These are phyloP conservation scores for Telenomus remus DNA, from an alignment of 1,140 invertebrate genomes.

Conservation along the genomic window DNA sequence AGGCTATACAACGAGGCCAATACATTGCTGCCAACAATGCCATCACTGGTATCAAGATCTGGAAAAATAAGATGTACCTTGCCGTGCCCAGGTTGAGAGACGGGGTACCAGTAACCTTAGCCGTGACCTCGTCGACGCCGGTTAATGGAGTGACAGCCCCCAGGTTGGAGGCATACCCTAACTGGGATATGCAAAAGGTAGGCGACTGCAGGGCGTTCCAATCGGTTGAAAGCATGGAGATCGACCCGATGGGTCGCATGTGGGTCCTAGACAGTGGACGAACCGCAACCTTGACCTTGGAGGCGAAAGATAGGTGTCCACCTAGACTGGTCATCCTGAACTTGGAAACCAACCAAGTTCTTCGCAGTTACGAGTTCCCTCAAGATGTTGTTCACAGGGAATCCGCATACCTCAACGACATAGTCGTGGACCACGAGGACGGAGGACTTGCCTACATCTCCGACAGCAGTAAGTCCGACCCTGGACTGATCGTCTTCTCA, in stretches of 20 bases:
- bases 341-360: constrained; percentile 77
- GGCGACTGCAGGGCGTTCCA: constrained; percentile 80
- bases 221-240: constrained; percentile 82
- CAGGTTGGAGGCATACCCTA: constrained; percentile 80
- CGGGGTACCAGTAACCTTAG: constrained; percentile 81
- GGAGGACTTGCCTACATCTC: constrained; percentile 83
- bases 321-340: constrained; percentile 82
- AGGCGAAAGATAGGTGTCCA: constrained; percentile 76
- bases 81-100: constrained; percentile 79
- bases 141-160: constrained; percentile 76
- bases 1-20: constrained; percentile 73
- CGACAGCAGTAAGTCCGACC: constrained; percentile 79
- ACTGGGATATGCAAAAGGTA: constrained; percentile 80
- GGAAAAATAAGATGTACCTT: constrained; percentile 78
- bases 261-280: constrained; percentile 83
- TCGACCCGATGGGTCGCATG: constrained; percentile 81
- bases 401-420: constrained; percentile 79
- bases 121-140: constrained; percentile 73
- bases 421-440: constrained; percentile 81
- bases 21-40: constrained; percentile 80
- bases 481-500: constrained; percentile 83
- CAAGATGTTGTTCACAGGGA: constrained; percentile 73
- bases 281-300: constrained; percentile 72
- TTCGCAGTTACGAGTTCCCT: constrained; percentile 78
- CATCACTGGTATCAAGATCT: constrained; percentile 79